phyloP scores from a whole-genome alignment of 2,888 invertebrate genomes.

The Lysandra coridon region DNA sequence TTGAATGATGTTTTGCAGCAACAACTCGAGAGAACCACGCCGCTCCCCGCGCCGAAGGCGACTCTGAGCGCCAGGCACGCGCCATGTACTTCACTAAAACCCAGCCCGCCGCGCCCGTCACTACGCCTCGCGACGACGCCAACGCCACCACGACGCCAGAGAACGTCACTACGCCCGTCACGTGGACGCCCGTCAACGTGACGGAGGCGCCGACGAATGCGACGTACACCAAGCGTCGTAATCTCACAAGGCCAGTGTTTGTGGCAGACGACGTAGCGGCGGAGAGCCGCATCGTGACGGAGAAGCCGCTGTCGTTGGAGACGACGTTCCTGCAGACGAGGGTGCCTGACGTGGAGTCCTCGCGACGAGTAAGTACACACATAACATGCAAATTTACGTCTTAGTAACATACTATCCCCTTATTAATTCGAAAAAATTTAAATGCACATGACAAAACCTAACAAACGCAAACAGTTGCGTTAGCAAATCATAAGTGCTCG shows the following conservation, averaged over 20 bases:
- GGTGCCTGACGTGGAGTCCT: conserved; percentile 67
- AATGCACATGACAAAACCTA: too few species aligned
- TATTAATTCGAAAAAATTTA: too few species aligned
- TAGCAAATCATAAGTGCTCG: too few species aligned
- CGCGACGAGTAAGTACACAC: conserved; percentile 54
- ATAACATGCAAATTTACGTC: too few species aligned
- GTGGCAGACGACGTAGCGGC: conserved; percentile 62
- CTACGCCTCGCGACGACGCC: conserved; percentile 34
- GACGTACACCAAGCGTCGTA: conserved; percentile 59
- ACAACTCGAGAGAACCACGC: conserved; percentile 56
- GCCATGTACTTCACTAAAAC: conserved; percentile 72
- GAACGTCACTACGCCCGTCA: conserved; percentile 37
- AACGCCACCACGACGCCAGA: conserved; percentile 40
- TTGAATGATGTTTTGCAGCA: conserved; percentile 54
- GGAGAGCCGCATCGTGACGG: conserved; percentile 70
- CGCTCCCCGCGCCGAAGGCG: conserved; percentile 63
- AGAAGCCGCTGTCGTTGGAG: conserved; percentile 70
- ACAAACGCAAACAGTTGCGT: too few species aligned
- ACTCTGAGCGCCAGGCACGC: conserved; percentile 57
- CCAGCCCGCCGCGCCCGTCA: conserved; percentile 37
- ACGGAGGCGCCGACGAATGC: conserved; percentile 53
- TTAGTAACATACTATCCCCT: too few species aligned
- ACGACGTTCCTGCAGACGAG: conserved; percentile 69
- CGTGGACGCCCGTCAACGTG: conserved; percentile 58
- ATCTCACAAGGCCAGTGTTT: conserved; percentile 62